Percentiles rank a stretch among this genome's conserved stretches.
Conservation (phyloP, 2,888 invertebrate genomes). For the Drosophila trichaetosa region DNA sequence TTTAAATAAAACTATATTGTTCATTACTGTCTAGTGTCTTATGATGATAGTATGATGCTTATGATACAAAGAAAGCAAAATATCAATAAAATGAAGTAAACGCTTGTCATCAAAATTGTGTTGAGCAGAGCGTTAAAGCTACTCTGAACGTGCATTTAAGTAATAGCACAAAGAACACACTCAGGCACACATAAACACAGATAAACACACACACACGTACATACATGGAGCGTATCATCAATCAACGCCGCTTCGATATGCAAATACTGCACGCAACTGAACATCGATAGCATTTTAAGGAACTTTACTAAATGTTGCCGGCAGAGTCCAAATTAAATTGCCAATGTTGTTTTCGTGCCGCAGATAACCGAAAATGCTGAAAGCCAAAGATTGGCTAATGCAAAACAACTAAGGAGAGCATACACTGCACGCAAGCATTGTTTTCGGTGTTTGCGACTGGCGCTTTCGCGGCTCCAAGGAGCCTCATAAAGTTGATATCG, state of each 20-base stretch:
- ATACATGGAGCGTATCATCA: conserved; percentile 47
- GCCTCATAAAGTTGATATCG: conserved; percentile 32
- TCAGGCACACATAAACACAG: conserved; percentile 11
- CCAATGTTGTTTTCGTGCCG: conserved; percentile 55
- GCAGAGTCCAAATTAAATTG: conserved; percentile 39
- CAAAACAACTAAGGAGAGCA: conserved; percentile 8
- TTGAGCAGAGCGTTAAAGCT: conserved; percentile 21
- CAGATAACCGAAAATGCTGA: conserved; percentile 11
- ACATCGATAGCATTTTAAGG: conserved; percentile 34
- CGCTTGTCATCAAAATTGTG: conserved; percentile 41
- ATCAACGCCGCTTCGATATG: conserved; percentile 68
- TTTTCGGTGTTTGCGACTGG: conserved; percentile 18
- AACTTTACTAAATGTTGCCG: conserved; percentile 21
- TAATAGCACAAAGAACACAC: conserved; percentile 9
- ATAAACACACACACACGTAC: conserved; percentile 4
- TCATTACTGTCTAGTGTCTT: background rate
- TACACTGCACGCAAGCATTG: conserved; percentile 59
- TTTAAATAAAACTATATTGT: background rate
- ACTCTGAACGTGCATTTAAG: conserved; percentile 51
- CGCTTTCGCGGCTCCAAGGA: conserved; percentile 44
- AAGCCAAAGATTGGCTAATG: conserved; percentile 32
- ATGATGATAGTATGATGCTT: background rate
- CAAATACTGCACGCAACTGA: conserved; percentile 60
- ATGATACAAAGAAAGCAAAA: background rate
- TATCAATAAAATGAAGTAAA: background rate